phyloP scores from a whole-genome alignment of 2,888 invertebrate genomes.

The Tyria jacobaeae region DNA sequence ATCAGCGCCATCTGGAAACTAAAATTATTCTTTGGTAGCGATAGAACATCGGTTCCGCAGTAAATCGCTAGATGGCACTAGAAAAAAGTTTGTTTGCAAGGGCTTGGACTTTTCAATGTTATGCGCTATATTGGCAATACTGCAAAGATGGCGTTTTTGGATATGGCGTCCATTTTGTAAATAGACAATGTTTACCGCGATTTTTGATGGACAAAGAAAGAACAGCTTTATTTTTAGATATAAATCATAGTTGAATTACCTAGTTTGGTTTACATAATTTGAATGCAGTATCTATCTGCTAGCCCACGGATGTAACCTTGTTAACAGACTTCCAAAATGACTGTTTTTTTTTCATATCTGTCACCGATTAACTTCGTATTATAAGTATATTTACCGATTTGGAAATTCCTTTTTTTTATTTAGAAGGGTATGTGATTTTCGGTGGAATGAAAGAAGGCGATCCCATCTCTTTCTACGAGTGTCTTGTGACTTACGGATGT shows the following conservation, averaged over 20 bases:
- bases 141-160: conserved; percentile 45
- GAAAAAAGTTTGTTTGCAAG: background rate
- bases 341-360: too few species aligned
- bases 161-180: conserved; percentile 48
- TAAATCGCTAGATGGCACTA: conserved; percentile 34
- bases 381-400: too few species aligned
- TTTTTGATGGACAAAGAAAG: background rate
- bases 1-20: conserved; percentile 24
- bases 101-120: conserved; percentile 20
- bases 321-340: background rate
- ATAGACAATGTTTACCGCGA: conserved; percentile 41
- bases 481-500: too few species aligned
- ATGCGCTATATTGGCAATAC: conserved; percentile 39
- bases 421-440: too few species aligned
- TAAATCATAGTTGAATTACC: background rate
- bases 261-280: background rate
- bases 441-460: too few species aligned
- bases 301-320: background rate
- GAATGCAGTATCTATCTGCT: background rate
- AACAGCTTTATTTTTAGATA: too few species aligned
- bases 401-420: too few species aligned
- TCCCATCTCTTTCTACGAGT: too few species aligned
- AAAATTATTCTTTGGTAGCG: background rate
- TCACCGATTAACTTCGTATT: too few species aligned
- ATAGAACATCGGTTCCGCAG: background rate